Evolutionary conservation across 2,888 invertebrate species (phyloP).

Genomic region (Acrobasis consociella): DNA sequence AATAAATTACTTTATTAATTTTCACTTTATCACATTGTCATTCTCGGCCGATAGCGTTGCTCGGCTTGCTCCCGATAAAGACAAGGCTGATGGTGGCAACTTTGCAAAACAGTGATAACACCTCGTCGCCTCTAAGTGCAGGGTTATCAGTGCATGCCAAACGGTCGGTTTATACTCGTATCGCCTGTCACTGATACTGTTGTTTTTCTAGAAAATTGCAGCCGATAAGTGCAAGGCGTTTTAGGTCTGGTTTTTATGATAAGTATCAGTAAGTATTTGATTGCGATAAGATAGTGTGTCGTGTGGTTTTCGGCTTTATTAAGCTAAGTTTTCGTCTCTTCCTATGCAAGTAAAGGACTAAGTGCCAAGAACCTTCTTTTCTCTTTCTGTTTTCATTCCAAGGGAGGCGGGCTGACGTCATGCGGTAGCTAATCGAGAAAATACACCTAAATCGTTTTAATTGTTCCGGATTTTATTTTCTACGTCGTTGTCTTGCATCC

Average conservation of each 20-base stretch:
- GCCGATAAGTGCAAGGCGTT: conserved; percentile 20
- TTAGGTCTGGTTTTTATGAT: neutral
- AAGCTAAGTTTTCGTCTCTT: too few relatives aligned
- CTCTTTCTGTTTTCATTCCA: too few relatives aligned
- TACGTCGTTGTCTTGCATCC: too few relatives aligned
- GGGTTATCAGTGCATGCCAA: conserved; percentile 69
- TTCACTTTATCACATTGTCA: conserved; percentile 57
- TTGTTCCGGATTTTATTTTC: too few relatives aligned
- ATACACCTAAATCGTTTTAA: too few relatives aligned
- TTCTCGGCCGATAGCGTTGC: conserved; percentile 32
- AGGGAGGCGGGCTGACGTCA: too few relatives aligned
- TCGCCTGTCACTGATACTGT: conserved; percentile 48
- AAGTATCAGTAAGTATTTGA: too few relatives aligned
- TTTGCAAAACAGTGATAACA: conserved; percentile 63
- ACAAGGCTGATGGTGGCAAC: conserved; percentile 52
- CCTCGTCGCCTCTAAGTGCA: conserved; percentile 60
- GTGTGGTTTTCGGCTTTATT: too few relatives aligned
- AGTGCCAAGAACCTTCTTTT: too few relatives aligned
- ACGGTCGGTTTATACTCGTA: conserved; percentile 57
- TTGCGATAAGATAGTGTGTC: too few relatives aligned
- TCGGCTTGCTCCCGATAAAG: conserved; percentile 38
- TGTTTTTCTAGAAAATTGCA: conserved; percentile 41
- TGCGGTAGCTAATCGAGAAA: too few relatives aligned
- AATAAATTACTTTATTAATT: conserved; percentile 42
- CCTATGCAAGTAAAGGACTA: too few relatives aligned